These are phyloP conservation scores for Troides aeacus DNA, from an alignment of 2,888 invertebrate species.

Conservation along the genomic window DNA sequence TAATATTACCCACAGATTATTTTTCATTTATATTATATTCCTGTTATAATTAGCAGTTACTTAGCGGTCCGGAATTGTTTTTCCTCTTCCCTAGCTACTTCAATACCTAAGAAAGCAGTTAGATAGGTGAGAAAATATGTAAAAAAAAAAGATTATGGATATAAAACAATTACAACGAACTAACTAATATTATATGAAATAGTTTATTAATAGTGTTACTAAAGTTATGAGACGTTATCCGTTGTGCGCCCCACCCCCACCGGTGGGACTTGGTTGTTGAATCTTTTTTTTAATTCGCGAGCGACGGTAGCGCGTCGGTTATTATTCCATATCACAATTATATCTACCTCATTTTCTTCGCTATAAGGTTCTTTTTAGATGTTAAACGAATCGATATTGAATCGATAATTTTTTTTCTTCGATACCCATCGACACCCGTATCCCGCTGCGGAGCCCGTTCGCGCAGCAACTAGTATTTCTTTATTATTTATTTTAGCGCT, in stretches of 20 bases:
- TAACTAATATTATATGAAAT: conserved; percentile 50
- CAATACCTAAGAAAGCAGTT: conserved; percentile 53
- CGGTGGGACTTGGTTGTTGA: conserved; percentile 24
- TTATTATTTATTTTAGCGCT: conserved; percentile 45
- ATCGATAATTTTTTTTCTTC: conserved; percentile 40
- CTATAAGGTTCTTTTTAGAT: conserved; percentile 70
- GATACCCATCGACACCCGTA: conserved; percentile 53
- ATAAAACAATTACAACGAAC: conserved; percentile 71
- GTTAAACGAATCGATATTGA: conserved; percentile 58
- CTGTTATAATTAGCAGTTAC: conserved; percentile 46
- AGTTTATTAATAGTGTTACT: conserved; percentile 30
- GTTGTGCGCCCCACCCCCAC: conserved; percentile 27
- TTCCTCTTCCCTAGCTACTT: conserved; percentile 49
- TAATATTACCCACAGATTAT: conserved; percentile 47
- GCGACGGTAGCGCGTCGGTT: conserved; percentile 44
- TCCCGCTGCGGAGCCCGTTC: conserved; percentile 39
- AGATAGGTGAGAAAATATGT: conserved; percentile 59
- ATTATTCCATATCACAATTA: conserved; percentile 76
- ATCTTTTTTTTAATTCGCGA: conserved; percentile 24
- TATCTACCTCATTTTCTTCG: conserved; percentile 78
- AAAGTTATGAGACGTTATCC: conserved; percentile 27
- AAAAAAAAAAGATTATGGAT: conserved; percentile 45
- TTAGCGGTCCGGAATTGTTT: conserved; percentile 36
- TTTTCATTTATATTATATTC: conserved; percentile 45
- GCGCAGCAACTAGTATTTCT: conserved; percentile 44